A percentile compares a stretch with the other conserved stretches of the same genome.
Conservation (phyloP, 2,113 vertebrate genomes). For the Pardalotus punctatus region DNA sequence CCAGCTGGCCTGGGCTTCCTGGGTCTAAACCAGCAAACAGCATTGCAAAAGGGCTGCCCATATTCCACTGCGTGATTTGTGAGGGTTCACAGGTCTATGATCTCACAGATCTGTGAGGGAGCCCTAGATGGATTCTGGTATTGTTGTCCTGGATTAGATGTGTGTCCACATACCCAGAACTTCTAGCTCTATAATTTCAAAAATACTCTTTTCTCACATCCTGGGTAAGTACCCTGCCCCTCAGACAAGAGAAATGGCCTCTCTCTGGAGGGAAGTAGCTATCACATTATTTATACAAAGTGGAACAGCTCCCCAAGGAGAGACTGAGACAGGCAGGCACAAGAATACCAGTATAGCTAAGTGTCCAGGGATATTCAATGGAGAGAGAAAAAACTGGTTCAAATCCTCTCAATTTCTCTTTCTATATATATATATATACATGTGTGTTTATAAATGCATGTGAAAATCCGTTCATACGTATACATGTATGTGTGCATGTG, state of each 20-base stretch:
- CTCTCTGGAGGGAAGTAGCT: not conserved
- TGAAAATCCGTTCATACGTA: not conserved
- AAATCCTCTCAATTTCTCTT: not conserved
- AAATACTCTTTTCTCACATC: not conserved
- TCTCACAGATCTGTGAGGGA: not conserved
- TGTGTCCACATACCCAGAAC: no score
- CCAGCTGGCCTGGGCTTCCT: not conserved
- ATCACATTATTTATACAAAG: constrained; percentile 5
- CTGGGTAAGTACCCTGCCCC: not conserved
- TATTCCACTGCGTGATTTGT: not conserved
- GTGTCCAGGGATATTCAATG: not conserved
- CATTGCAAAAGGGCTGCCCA: not conserved
- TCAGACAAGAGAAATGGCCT: not conserved
- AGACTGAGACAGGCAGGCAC: not conserved
- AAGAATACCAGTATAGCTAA: not conserved
- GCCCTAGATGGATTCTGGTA: not conserved
- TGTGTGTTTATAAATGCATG: not conserved
- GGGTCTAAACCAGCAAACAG: not conserved
- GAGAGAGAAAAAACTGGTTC: not conserved
- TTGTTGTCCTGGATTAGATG: no score
- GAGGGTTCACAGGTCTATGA: not conserved
- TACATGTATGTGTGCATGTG: accelerated
- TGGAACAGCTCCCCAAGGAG: constrained; percentile 32
- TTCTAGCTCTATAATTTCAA: not conserved
- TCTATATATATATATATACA: not conserved